Evolutionary conservation across 2,888 invertebrate species (phyloP).

Genomic region (Tetheella fluctuosa): DNA sequence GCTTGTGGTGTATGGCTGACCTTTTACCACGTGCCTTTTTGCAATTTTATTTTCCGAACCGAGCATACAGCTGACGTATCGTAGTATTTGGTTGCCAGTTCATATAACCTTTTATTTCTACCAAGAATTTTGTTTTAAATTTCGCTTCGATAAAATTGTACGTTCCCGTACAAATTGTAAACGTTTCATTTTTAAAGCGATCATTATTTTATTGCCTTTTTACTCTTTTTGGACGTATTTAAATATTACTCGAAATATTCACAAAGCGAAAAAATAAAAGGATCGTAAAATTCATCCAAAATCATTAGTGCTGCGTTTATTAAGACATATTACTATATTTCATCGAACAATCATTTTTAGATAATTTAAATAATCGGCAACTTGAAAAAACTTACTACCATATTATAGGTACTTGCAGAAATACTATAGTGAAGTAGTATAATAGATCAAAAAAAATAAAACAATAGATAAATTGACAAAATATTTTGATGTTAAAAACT

Average conservation of each 20-base stretch:
- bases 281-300: no score
- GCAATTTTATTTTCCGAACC: constrained; percentile 36
- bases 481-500: no score
- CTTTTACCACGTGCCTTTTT: constrained; percentile 17
- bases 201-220: constrained; percentile 1
- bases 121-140: constrained; percentile 14
- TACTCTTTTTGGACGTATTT: not conserved
- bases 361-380: no score
- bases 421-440: no score
- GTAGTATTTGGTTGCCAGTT: constrained; percentile 38
- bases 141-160: constrained; percentile 3
- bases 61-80: constrained; percentile 30
- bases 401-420: no score
- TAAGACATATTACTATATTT: no score
- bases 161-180: not conserved
- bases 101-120: constrained; percentile 30
- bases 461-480: no score
- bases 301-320: no score
- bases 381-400: no score
- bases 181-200: constrained; percentile 1
- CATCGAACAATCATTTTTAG: no score
- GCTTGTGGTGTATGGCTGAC: not conserved
- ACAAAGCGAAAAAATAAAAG: no score
- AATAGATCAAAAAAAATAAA: no score
- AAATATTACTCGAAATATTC: not conserved